phyloP scores from a whole-genome alignment of 2,888 invertebrate species.

The Sclerodermus sp. region DNA sequence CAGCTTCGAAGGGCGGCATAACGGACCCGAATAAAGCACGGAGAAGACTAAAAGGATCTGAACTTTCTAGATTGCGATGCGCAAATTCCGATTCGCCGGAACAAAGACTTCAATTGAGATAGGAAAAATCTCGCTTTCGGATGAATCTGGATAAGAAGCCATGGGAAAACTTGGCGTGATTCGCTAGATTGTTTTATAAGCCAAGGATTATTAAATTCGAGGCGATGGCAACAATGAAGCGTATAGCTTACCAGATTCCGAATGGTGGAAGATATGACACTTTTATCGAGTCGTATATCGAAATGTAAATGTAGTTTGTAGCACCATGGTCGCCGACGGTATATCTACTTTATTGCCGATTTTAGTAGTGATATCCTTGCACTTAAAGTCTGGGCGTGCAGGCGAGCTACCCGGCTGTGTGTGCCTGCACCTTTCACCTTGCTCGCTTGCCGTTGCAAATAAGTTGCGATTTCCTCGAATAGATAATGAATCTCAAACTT shows the following conservation, averaged over 20 bases:
- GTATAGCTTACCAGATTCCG: too few relatives aligned
- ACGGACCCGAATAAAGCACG: conserved; percentile 22
- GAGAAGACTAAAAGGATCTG: conserved; percentile 42
- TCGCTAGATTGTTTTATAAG: too few relatives aligned
- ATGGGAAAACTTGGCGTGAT: too few relatives aligned
- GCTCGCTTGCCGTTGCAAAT: too few relatives aligned
- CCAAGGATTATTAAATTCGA: too few relatives aligned
- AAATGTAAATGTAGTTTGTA: conserved; percentile 51
- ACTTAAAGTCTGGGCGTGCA: conserved; percentile 35
- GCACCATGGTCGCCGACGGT: conserved; percentile 30
- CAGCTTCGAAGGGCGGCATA: conserved; percentile 28
- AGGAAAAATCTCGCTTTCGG: too few relatives aligned
- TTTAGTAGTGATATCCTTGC: conserved; percentile 51
- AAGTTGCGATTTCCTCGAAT: too few relatives aligned
- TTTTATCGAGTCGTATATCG: conserved; percentile 53
- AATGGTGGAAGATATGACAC: conserved; percentile 40
- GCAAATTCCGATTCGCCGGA: conserved; percentile 32
- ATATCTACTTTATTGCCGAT: conserved; percentile 51
- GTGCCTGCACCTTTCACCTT: neutral
- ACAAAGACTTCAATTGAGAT: conserved; percentile 10
- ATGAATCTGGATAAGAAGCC: too few relatives aligned
- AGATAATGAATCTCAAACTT: too few relatives aligned
- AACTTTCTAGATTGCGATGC: conserved; percentile 50
- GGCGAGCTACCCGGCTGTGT: conserved; percentile 11
- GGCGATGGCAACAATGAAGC: too few relatives aligned